These are phyloP conservation scores for Deladenus siricidicola DNA, from an alignment of 2,888 invertebrate genomes.

Conservation along the genomic window DNA sequence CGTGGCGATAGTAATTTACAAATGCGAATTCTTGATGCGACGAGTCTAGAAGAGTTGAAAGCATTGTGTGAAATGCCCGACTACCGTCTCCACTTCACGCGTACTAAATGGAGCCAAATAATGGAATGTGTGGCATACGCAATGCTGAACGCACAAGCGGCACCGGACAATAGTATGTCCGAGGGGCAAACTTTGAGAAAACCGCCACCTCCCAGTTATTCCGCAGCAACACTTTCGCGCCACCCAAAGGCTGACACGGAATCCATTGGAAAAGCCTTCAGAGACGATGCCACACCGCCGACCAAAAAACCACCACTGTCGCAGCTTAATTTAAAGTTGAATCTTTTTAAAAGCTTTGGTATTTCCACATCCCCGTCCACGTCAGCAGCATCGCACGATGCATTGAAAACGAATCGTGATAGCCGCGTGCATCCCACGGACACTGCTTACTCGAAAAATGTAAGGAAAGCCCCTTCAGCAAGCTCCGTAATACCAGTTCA, in stretches of 20 bases:
- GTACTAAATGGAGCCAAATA: conserved; percentile 46
- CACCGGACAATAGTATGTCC: background rate
- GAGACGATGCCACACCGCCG: background rate
- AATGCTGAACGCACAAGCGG: background rate
- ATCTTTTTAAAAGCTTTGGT: background rate
- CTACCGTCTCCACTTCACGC: conserved; percentile 42
- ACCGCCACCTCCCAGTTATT: background rate
- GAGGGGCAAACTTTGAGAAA: no score
- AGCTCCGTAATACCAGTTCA: no score
- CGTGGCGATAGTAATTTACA: conserved; percentile 24
- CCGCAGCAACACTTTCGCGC: background rate
- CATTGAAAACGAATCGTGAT: background rate
- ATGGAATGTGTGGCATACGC: conserved; percentile 34
- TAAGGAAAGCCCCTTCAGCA: no score
- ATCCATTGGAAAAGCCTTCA: no score
- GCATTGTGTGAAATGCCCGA: conserved; percentile 28
- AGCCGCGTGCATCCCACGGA: background rate
- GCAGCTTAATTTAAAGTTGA: background rate
- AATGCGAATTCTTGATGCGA: conserved; percentile 18
- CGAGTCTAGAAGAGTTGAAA: conserved; percentile 28
- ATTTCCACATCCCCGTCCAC: background rate
- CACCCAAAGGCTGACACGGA: background rate
- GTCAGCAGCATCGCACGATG: background rate
- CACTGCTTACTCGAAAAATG: no score
- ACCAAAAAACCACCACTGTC: background rate